Evolutionary conservation across 1,140 invertebrate genomes (phyloP), one percentile per base, ranked within the genome.

Genomic region (Nasonia giraulti): DNA sequence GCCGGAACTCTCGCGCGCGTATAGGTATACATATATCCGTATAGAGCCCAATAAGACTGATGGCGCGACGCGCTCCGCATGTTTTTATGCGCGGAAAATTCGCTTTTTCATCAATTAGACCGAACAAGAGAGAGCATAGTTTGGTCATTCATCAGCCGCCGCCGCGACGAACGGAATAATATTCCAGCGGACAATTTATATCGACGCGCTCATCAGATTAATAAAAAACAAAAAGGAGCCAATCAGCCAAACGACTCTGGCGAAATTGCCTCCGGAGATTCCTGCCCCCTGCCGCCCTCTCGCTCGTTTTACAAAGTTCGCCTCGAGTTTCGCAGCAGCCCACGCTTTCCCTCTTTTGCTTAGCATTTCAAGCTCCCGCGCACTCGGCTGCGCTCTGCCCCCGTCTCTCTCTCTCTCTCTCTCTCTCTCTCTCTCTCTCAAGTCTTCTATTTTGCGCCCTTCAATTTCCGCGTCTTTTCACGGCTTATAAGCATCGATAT

Each of bases 241-340:
- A 37, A 37, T 4, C 33, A n/a, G 17, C 55, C 14, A 2, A 62
- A 62, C 55, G 55, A 62, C 14, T 50, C 47, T 2, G 33, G 66
- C 10, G 23, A 80, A 80, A 68, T 81, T 81, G 79, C 69, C 14
- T 50, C 44, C 44, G 33, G 68, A 80, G 73, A 80, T 71, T 80
- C 40, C 47, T 44, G n/a, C 10, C 23, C 40, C 40, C 68, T 69
- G 20, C n/a, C 37, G 23, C 66, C 0, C 78, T 80, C 47, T 62
- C 6, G 14, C 20, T 33, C 31, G 17, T 33, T 62, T 62, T 62
- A 62, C 55, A 62, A 62, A 62, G 55, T 62, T 79, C 31, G 0
- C 17, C 33, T 11, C 62, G 69, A 71, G 33, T 71, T 80, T 47
- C 79, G 11, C 37, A 62, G 27, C 27, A 27, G 33, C 55, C 4